Base-by-base conservation (phyloP, 2,797 vertebrate genomes). In the Tragopan temminckii region DNA sequence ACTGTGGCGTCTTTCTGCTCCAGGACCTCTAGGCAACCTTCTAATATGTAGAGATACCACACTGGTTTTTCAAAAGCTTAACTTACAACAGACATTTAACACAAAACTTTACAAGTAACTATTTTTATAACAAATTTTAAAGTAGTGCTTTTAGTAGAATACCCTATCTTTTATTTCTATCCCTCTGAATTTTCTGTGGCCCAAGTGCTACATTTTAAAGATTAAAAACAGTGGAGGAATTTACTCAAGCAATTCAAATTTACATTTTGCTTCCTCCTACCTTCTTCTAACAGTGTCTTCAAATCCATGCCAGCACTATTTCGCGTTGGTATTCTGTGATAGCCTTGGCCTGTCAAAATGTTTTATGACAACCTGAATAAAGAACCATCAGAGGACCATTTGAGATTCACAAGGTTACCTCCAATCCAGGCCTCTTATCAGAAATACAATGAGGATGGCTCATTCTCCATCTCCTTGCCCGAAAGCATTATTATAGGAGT, bases 331-430 rank as follows among this genome's bases (percentile, higher is more conserved):
- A 97, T 98, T 97, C 97, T 95, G 97, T 93, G 95, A 97, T 95
- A 96, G 97, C 94, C 95, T 96, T 97, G 94, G 87, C 96, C 94
- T 98, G 97, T 98, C 98, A 98, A 96, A 98, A 97, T 97, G 96
- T 97, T 98, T 98, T 98, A 97, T 97, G 98, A 98, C 95, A 97
- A 95, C 96, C 97, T 97, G 97, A 97, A 97, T 97, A 98, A 98
- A 97, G 97, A 97, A 97, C 83, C 94, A 88, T 97, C 94, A 96
- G 91, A 98, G 91, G 88, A 89, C 92, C 88, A 31, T 96, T 97
- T 97, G 97, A 97, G 95, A 98, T 97, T 97, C 78, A 27, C 95
- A 97, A 97, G 93, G 96, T 97, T 98, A 96, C 96, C 89, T 97
- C 95, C 95, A 97, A 35, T 95, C 90, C 96, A 94, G 95, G 66